Evolutionary conservation across 2,113 vertebrate species (phyloP).

Genomic region (Malurus melanocephalus): DNA sequence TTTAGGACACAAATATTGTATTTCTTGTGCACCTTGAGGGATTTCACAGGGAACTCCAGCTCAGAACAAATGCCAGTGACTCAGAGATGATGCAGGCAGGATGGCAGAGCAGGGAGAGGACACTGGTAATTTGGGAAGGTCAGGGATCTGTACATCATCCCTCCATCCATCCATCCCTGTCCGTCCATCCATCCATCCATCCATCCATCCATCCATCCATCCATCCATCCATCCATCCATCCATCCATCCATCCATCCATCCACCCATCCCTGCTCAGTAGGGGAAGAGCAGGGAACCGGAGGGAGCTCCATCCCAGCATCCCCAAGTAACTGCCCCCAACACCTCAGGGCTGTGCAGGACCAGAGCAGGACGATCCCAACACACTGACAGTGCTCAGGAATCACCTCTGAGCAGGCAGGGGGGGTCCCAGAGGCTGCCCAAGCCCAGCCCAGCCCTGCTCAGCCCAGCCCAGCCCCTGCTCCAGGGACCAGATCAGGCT

Average conservation of each 20-base stretch:
- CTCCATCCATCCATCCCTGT: not conserved
- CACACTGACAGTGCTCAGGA: rapidly evolving
- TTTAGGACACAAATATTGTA: conserved; percentile 2
- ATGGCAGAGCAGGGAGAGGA: not conserved
- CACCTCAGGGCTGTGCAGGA: rapidly evolving
- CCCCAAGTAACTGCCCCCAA: rapidly evolving
- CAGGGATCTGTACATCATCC: not conserved
- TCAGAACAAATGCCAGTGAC: not conserved
- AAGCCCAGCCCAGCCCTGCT: rapidly evolving
- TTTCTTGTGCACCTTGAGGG: conserved; percentile 16
- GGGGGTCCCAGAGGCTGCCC: too few species aligned
- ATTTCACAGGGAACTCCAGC: not conserved
- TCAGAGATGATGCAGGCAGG: not conserved
- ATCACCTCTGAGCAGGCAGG: not conserved
- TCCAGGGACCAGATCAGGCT: not conserved
- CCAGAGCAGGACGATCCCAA: rapidly evolving
- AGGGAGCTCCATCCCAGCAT: rapidly evolving
- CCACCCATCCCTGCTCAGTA: rapidly evolving
- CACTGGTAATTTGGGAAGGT: not conserved
- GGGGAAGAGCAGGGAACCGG: rapidly evolving
- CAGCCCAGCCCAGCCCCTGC: rapidly evolving
- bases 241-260: not conserved
- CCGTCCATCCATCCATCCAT: too few species aligned
- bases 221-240: not conserved
- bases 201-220: too few species aligned